Percentiles rank a stretch among this genome's conserved stretches.
phyloP scores from a whole-genome alignment of 2,797 vertebrate species.

The Synaphobranchus kaupii region DNA sequence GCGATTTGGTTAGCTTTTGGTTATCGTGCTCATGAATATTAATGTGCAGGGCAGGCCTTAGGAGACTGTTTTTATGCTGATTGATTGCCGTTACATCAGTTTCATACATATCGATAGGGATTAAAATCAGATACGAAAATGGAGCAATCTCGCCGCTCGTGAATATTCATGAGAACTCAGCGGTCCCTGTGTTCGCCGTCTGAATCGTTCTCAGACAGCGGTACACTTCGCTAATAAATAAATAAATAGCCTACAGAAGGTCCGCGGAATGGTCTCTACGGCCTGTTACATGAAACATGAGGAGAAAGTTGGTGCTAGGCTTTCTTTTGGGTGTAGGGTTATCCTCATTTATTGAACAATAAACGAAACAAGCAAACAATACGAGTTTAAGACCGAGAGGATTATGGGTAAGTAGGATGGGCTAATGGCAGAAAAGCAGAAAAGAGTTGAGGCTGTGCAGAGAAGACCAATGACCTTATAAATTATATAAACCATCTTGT shows the following conservation, averaged over 20 bases:
- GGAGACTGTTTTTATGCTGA: not conserved
- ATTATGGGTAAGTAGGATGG: not conserved
- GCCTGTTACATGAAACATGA: not conserved
- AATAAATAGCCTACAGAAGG: not conserved
- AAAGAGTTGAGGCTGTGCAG: not conserved
- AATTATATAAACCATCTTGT: not conserved
- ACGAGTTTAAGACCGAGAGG: not conserved
- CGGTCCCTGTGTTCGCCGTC: no score
- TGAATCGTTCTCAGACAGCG: not conserved
- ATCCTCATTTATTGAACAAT: not conserved
- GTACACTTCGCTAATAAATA: not conserved
- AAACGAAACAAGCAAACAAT: no score
- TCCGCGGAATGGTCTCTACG: not conserved
- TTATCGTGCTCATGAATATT: not conserved
- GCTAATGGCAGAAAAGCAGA: not conserved
- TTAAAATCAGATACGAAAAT: not conserved
- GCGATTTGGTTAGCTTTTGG: not conserved
- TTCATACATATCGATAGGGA: constrained; percentile 4
- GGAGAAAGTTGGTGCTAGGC: not conserved
- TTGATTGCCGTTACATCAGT: not conserved
- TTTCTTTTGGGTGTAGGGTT: not conserved
- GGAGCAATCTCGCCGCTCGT: not conserved
- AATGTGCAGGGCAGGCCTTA: not conserved
- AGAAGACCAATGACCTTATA: not conserved
- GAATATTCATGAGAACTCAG: not conserved